A percentile compares a stretch with the other conserved stretches of the same genome.
phyloP scores from a whole-genome alignment of 37 sponge, comb jelly and placozoan species.

The Ianthella basta region DNA sequence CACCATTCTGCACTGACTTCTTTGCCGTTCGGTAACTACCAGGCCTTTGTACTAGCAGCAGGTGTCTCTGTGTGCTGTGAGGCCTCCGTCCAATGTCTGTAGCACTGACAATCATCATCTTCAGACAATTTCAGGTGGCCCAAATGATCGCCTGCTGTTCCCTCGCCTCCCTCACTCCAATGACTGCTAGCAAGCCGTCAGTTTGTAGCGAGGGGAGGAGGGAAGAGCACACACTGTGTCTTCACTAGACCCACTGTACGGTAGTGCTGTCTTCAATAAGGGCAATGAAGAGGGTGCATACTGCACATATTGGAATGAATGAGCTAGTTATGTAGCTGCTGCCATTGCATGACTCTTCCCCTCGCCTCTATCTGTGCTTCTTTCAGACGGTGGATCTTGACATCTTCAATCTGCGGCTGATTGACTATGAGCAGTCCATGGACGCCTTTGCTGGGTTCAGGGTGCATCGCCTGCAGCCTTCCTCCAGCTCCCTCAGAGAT shows the following conservation, averaged over 20 bases:
- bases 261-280: neutral
- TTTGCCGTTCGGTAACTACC: too few relatives aligned
- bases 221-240: neutral
- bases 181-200: neutral
- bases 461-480: slow-evolving; percentile 78
- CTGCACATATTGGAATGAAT: neutral
- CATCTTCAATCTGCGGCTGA: slow-evolving; percentile 68
- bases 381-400: slow-evolving; percentile 64
- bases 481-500: slow-evolving; percentile 60
- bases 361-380: neutral
- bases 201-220: neutral
- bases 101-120: neutral
- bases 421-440: slow-evolving; percentile 67
- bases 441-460: slow-evolving; percentile 81
- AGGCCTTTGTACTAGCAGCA: too few relatives aligned
- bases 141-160: slow-evolving; percentile 14
- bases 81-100: slow-evolving; percentile 48
- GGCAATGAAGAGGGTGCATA: too few relatives aligned
- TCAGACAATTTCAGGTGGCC: slow-evolving; percentile 56
- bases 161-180: neutral
- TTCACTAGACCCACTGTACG: neutral
- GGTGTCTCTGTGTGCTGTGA: too few relatives aligned
- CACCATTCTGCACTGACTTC: too few relatives aligned
- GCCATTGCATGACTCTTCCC: neutral
- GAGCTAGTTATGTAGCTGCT: neutral